Base-by-base conservation (phyloP, 2,888 invertebrate genomes). In the Diaphora mendica region DNA sequence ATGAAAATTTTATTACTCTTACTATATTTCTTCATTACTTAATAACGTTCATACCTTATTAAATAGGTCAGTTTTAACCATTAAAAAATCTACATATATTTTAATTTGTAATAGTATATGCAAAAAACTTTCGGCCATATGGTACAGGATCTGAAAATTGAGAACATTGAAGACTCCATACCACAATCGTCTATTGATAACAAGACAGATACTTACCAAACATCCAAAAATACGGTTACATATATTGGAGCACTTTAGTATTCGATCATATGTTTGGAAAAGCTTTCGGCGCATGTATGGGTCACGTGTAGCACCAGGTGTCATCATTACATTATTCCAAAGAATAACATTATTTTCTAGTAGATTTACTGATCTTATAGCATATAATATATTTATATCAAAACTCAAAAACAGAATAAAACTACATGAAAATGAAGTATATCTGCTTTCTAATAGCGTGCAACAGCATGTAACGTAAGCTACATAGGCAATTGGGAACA, bases 271-370 rank as follows among this genome's bases (percentile, higher is more conserved):
- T 51, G 51, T 20, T 8, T 51, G 20, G 51, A 51, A 51, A 23
- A 51, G 20, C 2, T 51, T 51, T 51, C 51, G 51, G 20, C 51
- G 20, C 51, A 51, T 51, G 8, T 23, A 8, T 17, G 20, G 51
- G 20, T 51, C 23, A 8, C 20, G 7, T 8, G 23, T 51, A 23
- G 20, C 23, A 23, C 20, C 51, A 51, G 51, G 20, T 23, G 20
- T 51, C 8, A 59, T 5, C 15, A 39, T 39, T 35, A 64, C 62
- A 30, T 64, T 51, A 35, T 71, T 64, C 71, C 64, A 71, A 5
- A 76, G 23, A 42, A 59, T 23, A 4, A 76, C n/a, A 42, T 72
- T 76, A 64, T 69, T 23, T 72, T 69, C 65, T n/a, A 79, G 59
- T 2, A 76, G 15, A 2, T 33, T 64, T 7, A 72, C 72, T 51